Evolutionary conservation across 2,113 vertebrate species (phyloP).

Genomic region (Mustela lutreola): DNA sequence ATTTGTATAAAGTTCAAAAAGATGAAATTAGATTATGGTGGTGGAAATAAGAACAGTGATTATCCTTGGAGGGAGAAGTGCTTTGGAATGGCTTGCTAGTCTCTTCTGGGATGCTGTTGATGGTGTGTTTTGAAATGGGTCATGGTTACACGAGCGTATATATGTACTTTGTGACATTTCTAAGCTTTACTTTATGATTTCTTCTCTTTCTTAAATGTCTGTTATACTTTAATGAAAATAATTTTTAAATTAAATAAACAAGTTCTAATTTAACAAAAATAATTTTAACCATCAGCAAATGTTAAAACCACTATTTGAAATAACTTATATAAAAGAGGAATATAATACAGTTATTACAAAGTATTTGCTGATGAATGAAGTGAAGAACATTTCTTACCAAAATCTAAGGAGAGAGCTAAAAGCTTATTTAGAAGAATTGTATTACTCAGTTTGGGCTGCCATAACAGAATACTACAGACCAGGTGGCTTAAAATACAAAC

Average conservation of each 20-base stretch:
- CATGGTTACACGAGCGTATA: background rate
- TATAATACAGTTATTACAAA: background rate
- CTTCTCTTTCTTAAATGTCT: background rate
- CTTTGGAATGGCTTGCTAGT: background rate
- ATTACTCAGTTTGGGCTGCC: background rate
- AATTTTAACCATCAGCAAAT: background rate
- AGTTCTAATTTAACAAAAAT: background rate
- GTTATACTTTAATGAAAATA: background rate
- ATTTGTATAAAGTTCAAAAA: slow-evolving; percentile 19
- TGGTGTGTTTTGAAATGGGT: background rate
- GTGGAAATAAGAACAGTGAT: background rate
- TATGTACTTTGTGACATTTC: background rate
- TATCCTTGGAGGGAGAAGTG: too few species aligned
- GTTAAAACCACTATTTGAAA: background rate
- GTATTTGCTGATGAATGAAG: background rate
- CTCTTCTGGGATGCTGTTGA: background rate
- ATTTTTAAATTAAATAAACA: background rate
- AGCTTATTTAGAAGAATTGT: background rate
- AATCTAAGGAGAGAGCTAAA: background rate
- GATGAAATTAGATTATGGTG: background rate
- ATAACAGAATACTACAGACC: background rate
- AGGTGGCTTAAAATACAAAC: background rate
- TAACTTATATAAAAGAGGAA: background rate
- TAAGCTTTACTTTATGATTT: background rate
- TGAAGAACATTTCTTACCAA: background rate